Evolutionary conservation across 2,797 vertebrate species (phyloP).

Genomic region (Syngnathus rostellatus): DNA sequence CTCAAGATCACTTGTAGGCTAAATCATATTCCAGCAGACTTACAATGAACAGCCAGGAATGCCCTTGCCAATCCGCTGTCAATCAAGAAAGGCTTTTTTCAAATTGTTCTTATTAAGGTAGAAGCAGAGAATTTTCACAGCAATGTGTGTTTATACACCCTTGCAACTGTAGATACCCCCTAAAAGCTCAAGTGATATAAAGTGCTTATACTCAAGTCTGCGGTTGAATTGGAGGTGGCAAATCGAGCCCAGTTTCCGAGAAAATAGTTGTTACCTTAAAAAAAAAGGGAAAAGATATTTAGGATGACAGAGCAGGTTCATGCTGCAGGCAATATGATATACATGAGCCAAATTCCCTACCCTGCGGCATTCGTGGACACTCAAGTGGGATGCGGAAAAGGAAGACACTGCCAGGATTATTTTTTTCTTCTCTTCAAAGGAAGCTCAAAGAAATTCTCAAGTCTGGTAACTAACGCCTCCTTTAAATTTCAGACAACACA

Average conservation of each 20-base stretch:
- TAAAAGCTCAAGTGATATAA: too few species aligned
- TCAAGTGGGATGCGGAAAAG: not conserved
- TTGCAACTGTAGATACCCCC: too few species aligned
- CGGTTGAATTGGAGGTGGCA: not conserved
- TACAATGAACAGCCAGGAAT: not conserved
- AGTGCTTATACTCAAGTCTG: not conserved
- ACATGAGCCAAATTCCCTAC: not conserved
- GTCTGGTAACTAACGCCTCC: not conserved
- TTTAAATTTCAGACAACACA: too few species aligned
- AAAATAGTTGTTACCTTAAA: not conserved
- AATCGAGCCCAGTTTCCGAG: not conserved
- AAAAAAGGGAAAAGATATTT: not conserved
- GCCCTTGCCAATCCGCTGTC: not conserved
- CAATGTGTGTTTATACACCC: too few species aligned
- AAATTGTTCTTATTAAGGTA: too few species aligned
- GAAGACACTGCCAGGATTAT: not conserved
- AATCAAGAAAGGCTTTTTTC: not conserved
- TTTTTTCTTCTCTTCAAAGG: not conserved
- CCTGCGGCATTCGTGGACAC: not conserved
- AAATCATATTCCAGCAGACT: not conserved
- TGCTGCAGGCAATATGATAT: not conserved
- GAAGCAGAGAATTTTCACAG: too few species aligned
- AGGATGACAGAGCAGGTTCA: not conserved
- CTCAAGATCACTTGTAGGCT: not conserved
- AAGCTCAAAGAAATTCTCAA: not conserved